Conservation (phyloP, 1,140 invertebrate genomes). For the Helicoverpa armigera region DNA sequence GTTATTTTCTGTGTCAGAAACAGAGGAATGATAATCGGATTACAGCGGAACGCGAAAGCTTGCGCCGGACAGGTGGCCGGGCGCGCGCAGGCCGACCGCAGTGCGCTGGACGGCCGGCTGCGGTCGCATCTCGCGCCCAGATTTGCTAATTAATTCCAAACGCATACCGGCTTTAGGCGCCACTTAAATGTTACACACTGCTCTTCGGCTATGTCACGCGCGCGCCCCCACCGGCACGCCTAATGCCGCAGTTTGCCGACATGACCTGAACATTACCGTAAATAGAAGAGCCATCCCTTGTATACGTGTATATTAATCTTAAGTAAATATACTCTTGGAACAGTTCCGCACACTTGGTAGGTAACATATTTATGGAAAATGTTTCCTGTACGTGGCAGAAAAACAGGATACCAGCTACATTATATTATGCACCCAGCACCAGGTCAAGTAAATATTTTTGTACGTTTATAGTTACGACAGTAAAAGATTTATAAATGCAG, state of each 20-base stretch:
- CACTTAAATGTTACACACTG: constrained; percentile 51
- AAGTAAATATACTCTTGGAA: constrained; percentile 46
- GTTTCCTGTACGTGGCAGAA: constrained; percentile 39
- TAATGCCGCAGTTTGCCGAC: constrained; percentile 52
- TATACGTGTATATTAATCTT: constrained; percentile 47
- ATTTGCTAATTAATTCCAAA: constrained; percentile 69
- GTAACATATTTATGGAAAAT: constrained; percentile 32
- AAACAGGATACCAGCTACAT: constrained; percentile 15
- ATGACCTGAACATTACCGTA: constrained; percentile 55
- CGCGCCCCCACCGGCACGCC: constrained; percentile 11
- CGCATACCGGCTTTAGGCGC: constrained; percentile 53
- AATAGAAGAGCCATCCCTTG: constrained; percentile 56
- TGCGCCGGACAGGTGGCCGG: constrained; percentile 60
- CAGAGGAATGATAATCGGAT: constrained; percentile 63
- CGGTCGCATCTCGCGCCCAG: constrained; percentile 59
- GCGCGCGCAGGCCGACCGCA: constrained; percentile 55
- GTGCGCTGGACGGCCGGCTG: constrained; percentile 56
- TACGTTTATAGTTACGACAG: constrained; percentile 7
- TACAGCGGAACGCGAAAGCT: constrained; percentile 54
- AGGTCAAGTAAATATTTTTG: constrained; percentile 15
- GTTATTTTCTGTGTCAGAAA: constrained; percentile 53
- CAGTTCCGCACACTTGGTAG: constrained; percentile 22
- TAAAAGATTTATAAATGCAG: not conserved
- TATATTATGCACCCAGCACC: not conserved
- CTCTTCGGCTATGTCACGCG: constrained; percentile 32